These are phyloP conservation scores for Dasyprocta punctata DNA, from an alignment of 2,113 vertebrate genomes.

Conservation along the genomic window DNA sequence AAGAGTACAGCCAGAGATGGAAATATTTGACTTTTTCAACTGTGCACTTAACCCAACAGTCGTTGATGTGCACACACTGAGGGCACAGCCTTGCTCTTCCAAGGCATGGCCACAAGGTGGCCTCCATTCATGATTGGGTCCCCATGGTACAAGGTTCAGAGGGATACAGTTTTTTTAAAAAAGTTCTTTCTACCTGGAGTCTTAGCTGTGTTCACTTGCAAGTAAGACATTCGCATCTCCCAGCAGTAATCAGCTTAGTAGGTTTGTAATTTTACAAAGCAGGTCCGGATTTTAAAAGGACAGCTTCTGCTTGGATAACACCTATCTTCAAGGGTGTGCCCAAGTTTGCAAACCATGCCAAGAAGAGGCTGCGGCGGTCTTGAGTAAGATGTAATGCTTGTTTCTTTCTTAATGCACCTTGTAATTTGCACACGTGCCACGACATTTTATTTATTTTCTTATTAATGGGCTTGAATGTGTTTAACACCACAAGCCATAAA, in stretches of 20 bases:
- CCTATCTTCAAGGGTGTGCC: background rate
- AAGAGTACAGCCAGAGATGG: conserved; percentile 53
- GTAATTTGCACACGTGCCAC: conserved; percentile 61
- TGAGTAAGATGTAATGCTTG: conserved; percentile 37
- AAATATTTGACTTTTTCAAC: conserved; percentile 55
- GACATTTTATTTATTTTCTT: conserved; percentile 71
- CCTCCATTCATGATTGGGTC: conserved; percentile 29
- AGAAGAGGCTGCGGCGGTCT: background rate
- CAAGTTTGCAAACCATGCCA: background rate
- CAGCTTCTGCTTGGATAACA: background rate
- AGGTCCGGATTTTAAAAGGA: background rate
- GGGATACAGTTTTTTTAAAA: background rate
- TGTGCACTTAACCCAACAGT: conserved; percentile 32
- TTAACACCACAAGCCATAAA: conserved; percentile 65
- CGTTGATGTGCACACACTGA: background rate
- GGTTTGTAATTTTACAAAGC: conserved; percentile 36
- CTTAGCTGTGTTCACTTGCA: background rate
- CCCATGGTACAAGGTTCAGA: background rate
- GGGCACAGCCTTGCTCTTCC: conserved; percentile 40
- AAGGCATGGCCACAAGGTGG: conserved; percentile 60
- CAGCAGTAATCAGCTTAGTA: background rate
- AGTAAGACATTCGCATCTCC: conserved; percentile 21
- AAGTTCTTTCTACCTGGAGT: conserved; percentile 39
- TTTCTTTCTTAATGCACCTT: conserved; percentile 66
- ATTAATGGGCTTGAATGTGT: conserved; percentile 68